Conservation (phyloP, 2,888 invertebrate species). For the Dorcus parallelipipedus region DNA sequence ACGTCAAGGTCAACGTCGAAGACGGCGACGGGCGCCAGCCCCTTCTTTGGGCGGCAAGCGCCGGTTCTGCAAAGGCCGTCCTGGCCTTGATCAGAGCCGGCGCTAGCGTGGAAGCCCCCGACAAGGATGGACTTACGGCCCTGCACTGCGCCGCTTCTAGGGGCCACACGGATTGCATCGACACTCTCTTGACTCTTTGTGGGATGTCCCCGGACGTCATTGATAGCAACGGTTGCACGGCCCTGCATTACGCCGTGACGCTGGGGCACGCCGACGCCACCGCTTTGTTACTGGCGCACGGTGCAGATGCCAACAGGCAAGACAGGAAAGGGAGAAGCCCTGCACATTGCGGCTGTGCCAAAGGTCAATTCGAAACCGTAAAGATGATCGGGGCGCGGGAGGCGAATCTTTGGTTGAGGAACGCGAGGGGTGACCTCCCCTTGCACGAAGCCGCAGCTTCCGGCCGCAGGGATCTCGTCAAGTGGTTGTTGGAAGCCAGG, state of each 20-base stretch:
- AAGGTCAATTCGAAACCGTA: constrained; percentile 78
- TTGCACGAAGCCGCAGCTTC: constrained; percentile 95
- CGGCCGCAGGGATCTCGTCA: constrained; percentile 81
- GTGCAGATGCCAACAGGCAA: constrained; percentile 88
- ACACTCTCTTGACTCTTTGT: constrained; percentile 81
- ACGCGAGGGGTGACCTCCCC: constrained; percentile 91
- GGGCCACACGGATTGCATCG: constrained; percentile 90
- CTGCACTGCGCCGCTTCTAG: constrained; percentile 96
- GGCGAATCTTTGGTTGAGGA: constrained; percentile 88
- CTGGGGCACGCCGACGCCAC: constrained; percentile 92
- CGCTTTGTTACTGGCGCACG: constrained; percentile 79
- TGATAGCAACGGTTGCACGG: constrained; percentile 93
- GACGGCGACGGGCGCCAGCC: constrained; percentile 95
- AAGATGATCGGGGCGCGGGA: constrained; percentile 67
- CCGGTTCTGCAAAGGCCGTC: constrained; percentile 91
- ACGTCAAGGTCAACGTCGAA: constrained; percentile 77
- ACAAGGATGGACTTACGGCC: constrained; percentile 92
- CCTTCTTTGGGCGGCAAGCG: constrained; percentile 95
- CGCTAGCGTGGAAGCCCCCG: constrained; percentile 75
- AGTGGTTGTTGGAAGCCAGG: constrained; percentile 81
- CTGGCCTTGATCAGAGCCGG: constrained; percentile 84
- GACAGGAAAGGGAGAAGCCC: constrained; percentile 91
- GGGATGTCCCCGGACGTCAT: constrained; percentile 85
- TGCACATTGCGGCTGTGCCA: constrained; percentile 92
- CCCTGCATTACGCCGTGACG: constrained; percentile 94